phyloP scores from a whole-genome alignment of 2,888 invertebrate species.

The Acrocera orbiculus region DNA sequence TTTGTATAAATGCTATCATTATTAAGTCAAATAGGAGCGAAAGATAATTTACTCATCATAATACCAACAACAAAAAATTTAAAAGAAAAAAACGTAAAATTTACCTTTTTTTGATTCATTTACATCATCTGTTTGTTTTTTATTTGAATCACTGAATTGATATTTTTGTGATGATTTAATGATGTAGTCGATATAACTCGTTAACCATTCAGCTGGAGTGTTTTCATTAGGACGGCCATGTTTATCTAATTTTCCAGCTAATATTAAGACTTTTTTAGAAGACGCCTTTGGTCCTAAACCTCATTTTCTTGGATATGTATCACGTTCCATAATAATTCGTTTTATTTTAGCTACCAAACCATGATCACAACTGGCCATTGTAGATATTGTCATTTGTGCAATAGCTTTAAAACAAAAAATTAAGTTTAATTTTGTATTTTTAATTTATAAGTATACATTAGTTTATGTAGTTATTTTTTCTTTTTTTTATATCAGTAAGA shows the following conservation, averaged over 20 bases:
- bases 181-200: constrained; percentile 50
- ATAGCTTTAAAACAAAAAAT: constrained; percentile 39
- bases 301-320: constrained; percentile 97
- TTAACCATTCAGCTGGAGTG: constrained; percentile 82
- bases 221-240: constrained; percentile 93
- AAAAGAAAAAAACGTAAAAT: too few relatives aligned
- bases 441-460: neutral
- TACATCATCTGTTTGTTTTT: constrained; percentile 14
- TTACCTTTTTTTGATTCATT: constrained; percentile 27
- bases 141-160: constrained; percentile 15
- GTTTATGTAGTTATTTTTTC: too few relatives aligned
- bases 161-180: constrained; percentile 17
- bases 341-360: constrained; percentile 96
- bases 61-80: too few relatives aligned
- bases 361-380: constrained; percentile 94
- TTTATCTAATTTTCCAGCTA: constrained; percentile 83
- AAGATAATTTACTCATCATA: too few relatives aligned
- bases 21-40: neutral
- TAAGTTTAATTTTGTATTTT: neutral
- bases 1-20: neutral
- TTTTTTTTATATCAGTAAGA: too few relatives aligned
- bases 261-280: constrained; percentile 74
- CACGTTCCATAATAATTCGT: constrained; percentile 97
- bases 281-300: constrained; percentile 90
- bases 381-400: constrained; percentile 95